Conservation (phyloP, 2,113 vertebrate genomes). For the Callopanchax toddi region DNA sequence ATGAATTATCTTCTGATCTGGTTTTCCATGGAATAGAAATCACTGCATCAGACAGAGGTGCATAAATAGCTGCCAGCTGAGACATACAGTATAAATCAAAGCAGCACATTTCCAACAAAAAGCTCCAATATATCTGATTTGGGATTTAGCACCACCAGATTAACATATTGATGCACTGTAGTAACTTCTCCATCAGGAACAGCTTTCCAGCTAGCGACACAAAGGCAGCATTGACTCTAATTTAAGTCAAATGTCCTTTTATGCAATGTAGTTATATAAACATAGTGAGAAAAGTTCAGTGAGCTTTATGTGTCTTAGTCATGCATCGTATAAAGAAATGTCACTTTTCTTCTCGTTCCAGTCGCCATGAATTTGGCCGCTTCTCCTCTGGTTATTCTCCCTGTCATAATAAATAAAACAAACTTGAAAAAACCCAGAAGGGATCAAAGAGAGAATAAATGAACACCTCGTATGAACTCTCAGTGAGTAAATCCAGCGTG, state of each 20-base stretch:
- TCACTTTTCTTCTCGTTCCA: background rate
- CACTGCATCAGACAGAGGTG: background rate
- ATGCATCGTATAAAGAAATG: background rate
- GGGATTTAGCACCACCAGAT: background rate
- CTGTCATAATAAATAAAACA: slow-evolving; percentile 18
- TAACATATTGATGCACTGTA: too few relatives aligned
- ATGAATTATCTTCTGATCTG: too few relatives aligned
- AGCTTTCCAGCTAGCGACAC: background rate
- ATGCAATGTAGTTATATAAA: slow-evolving; percentile 9
- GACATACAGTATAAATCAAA: background rate
- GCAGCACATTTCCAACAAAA: background rate
- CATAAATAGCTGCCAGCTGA: background rate
- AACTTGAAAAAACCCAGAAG: background rate
- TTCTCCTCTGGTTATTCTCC: slow-evolving; percentile 10
- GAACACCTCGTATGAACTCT: background rate
- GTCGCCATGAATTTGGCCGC: background rate
- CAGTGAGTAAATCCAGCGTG: background rate
- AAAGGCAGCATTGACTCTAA: background rate
- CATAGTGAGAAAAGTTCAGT: background rate
- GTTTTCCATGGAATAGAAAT: background rate
- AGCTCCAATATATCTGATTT: background rate
- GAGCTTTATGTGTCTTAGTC: background rate
- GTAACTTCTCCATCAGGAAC: background rate
- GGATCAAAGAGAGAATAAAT: slow-evolving; percentile 10
- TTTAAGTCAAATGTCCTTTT: background rate